These are phyloP conservation scores for Caenorhabditis sp. DNA, from an alignment of 2,888 invertebrate genomes.

Conservation along the genomic window DNA sequence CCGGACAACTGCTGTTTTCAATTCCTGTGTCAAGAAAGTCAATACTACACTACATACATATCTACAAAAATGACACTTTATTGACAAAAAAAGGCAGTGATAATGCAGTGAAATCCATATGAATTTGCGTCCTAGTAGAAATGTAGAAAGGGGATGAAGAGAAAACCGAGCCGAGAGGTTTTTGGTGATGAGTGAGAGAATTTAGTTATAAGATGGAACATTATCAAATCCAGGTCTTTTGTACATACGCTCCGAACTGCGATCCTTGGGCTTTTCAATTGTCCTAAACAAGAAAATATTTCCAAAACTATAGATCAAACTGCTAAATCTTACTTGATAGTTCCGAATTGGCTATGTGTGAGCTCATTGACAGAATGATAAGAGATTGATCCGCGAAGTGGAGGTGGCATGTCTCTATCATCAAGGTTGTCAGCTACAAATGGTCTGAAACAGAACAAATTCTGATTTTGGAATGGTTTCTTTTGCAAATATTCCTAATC, in stretches of 20 bases:
- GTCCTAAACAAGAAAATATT: no score
- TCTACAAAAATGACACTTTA: slow-evolving; percentile 5
- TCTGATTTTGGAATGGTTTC: neutral
- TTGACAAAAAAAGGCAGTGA: slow-evolving; percentile 6
- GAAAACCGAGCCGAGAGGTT: neutral
- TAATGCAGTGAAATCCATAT: slow-evolving; percentile 32
- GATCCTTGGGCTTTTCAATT: slow-evolving; percentile 75
- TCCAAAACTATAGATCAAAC: no score
- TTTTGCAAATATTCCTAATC: neutral
- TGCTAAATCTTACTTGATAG: slow-evolving; percentile 58
- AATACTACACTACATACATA: no score
- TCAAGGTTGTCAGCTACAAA: slow-evolving; percentile 82
- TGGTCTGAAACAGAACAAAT: slow-evolving; percentile 74
- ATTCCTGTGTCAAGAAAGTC: no score
- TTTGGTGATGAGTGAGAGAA: neutral
- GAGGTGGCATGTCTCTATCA: slow-evolving; percentile 73
- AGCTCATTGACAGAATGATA: slow-evolving; percentile 76
- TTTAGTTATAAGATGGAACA: slow-evolving; percentile 79
- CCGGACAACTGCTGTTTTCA: no score
- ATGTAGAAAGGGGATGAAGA: neutral
- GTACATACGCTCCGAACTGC: slow-evolving; percentile 79
- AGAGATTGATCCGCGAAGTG: slow-evolving; percentile 70
- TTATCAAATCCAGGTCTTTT: slow-evolving; percentile 82
- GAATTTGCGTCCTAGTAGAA: slow-evolving; percentile 46
- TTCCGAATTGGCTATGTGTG: slow-evolving; percentile 69